Percentiles rank a stretch among this genome's conserved stretches.
Evolutionary conservation across 2,797 vertebrate species (phyloP).

Genomic region (Agapornis canus): DNA sequence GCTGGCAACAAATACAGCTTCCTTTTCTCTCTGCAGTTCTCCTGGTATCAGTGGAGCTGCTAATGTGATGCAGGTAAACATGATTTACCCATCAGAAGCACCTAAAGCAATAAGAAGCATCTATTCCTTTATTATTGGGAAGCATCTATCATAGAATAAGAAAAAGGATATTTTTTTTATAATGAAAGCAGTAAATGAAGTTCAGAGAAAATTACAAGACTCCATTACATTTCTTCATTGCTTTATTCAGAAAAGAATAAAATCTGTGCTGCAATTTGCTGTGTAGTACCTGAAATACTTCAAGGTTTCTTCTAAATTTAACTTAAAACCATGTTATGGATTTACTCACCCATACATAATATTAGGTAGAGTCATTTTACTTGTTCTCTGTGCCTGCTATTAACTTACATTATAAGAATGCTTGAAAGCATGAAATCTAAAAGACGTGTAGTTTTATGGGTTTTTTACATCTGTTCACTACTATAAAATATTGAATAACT

Average conservation of each 20-base stretch:
- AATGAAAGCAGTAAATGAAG: not conserved
- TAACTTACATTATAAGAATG: not conserved
- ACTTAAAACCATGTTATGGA: not conserved
- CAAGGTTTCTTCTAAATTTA: not conserved
- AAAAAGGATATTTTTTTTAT: not conserved
- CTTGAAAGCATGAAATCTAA: constrained; percentile 11
- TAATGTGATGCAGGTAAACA: not conserved
- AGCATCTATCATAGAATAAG: not conserved
- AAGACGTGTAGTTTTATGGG: not conserved
- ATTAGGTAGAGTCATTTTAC: not conserved
- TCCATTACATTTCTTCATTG: not conserved
- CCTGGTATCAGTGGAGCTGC: not conserved
- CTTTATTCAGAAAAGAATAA: not conserved
- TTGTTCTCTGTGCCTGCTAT: not conserved
- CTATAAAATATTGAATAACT: not conserved
- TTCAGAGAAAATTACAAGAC: not conserved
- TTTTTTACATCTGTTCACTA: not conserved
- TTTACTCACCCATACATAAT: not conserved
- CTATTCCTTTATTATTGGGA: not conserved
- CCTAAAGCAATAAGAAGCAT: not conserved
- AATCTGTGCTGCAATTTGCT: not conserved
- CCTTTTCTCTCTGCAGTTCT: not conserved
- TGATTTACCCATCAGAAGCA: not conserved
- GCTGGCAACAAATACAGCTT: not conserved
- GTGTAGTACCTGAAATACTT: not conserved